Conservation (phyloP, 1,140 invertebrate genomes). For the Neodiprion virginianus region DNA sequence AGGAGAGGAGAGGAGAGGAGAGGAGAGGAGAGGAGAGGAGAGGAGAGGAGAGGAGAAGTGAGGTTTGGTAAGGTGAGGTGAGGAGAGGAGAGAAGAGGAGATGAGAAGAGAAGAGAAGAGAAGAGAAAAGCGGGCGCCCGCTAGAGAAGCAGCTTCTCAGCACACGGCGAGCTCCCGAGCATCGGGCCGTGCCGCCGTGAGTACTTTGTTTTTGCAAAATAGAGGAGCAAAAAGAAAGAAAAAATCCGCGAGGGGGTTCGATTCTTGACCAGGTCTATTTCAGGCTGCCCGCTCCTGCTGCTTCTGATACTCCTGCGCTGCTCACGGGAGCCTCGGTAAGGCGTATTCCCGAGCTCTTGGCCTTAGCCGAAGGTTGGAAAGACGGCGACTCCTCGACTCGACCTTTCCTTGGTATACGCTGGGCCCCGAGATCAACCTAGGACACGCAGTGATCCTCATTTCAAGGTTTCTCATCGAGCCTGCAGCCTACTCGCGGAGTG, state of each 20-base stretch:
- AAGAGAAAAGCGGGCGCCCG: constrained; percentile 12
- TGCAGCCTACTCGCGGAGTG: neutral
- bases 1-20: constrained; percentile 22
- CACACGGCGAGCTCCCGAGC: neutral
- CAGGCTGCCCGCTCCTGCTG: constrained; percentile 47
- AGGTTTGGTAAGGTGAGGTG: constrained; percentile 16
- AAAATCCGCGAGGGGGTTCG: constrained; percentile 11
- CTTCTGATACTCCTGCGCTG: neutral
- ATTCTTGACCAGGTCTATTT: constrained; percentile 55
- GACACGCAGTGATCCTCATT: constrained; percentile 40
- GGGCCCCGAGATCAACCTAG: constrained; percentile 35
- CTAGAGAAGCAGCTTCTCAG: constrained; percentile 19
- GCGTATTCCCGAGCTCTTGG: constrained; percentile 35
- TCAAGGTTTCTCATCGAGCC: neutral
- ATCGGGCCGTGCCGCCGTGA: neutral
- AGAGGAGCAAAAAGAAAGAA: neutral
- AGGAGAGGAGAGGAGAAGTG: constrained; percentile 29
- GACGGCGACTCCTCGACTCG: constrained; percentile 32
- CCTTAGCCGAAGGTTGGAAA: constrained; percentile 26
- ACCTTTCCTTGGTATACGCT: constrained; percentile 19
- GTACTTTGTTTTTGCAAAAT: constrained; percentile 15
- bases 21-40: constrained; percentile 27
- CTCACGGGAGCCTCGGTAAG: constrained; percentile 32
- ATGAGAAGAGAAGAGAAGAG: constrained; percentile 31
- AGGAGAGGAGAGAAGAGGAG: constrained; percentile 17